Conservation (phyloP, 2,888 invertebrate genomes). For the Leptinotarsa rubiginosa region DNA sequence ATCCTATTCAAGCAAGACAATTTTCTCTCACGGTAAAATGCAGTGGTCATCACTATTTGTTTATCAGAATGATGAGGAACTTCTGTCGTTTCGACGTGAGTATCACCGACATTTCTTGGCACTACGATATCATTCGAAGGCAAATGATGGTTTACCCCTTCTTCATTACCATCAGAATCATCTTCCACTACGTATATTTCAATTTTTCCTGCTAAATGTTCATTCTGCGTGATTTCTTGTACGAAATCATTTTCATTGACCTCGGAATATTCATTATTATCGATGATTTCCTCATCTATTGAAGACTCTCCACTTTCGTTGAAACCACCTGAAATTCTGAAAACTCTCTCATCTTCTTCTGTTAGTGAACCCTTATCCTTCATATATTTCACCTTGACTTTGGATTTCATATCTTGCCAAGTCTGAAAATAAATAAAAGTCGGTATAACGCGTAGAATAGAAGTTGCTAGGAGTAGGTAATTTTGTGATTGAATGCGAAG, state of each 20-base stretch:
- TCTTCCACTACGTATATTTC: too few relatives aligned
- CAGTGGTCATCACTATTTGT: background rate
- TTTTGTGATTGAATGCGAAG: background rate
- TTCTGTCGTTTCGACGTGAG: background rate
- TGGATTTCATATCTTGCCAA: background rate
- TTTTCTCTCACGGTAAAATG: constrained; percentile 9
- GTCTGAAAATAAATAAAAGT: background rate
- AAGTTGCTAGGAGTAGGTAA: too few relatives aligned
- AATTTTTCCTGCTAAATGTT: too few relatives aligned
- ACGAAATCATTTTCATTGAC: too few relatives aligned
- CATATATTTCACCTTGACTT: background rate
- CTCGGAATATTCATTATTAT: too few relatives aligned
- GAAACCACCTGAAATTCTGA: background rate
- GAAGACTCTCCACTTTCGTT: background rate
- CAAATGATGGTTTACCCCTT: too few relatives aligned
- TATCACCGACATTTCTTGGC: background rate
- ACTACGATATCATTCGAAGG: too few relatives aligned
- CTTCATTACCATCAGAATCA: too few relatives aligned
- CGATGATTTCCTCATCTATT: too few relatives aligned
- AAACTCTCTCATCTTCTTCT: background rate
- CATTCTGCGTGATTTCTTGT: too few relatives aligned
- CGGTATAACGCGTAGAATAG: background rate
- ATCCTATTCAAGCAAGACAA: constrained; percentile 12
- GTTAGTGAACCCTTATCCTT: background rate
- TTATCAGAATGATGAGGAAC: background rate